Evolutionary conservation across 2,888 invertebrate species (phyloP), one percentile per base, ranked within the genome.

Genomic region (Ectropis crepuscularia): DNA sequence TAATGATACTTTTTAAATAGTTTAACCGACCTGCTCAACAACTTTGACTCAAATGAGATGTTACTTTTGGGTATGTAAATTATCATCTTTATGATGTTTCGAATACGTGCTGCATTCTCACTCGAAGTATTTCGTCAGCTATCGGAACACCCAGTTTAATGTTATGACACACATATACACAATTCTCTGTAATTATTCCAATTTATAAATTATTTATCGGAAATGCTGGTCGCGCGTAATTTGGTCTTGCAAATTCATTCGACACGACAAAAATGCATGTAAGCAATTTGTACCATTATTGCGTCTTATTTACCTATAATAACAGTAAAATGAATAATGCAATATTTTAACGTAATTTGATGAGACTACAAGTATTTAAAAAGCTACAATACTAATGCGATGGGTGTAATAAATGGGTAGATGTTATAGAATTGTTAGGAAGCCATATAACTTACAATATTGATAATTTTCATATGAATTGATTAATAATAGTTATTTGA

Each of bases 211-310:
- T 39, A 63, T 49, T 42, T 39, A 63, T 49, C 50, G 51, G 28
- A 61, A 61, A 45, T 58, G 53, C 68, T 53, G 28, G 50, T 67
- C 58, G 69, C 57, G 57, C 51, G 63, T 16, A 68, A 71, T 68
- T 67, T 62, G 67, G 68, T 65, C 65, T 39, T 16, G 51, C 63
- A 65, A 69, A 69, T 65, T 46, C 62, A 63, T 57, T 48, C 51
- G 61, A 70, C 68, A 57, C 63, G 36, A 48, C 57, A 61, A 54
- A 57, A 7, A 61, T 57, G 8, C n/a, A 46, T 42, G 38, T 66
- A 64, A 67, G 61, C 65, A 66, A 38, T 63, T 62, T 62, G 43
- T 55, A 62, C 28, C n/a, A 39, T 55, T 16, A 61, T 65, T 69
- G 45, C 48, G 28, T 49, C 38, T 43, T 48, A 7, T 28, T n/a